phyloP scores from a whole-genome alignment of 2,888 invertebrate genomes.

The Dicyrtoma fusca region DNA sequence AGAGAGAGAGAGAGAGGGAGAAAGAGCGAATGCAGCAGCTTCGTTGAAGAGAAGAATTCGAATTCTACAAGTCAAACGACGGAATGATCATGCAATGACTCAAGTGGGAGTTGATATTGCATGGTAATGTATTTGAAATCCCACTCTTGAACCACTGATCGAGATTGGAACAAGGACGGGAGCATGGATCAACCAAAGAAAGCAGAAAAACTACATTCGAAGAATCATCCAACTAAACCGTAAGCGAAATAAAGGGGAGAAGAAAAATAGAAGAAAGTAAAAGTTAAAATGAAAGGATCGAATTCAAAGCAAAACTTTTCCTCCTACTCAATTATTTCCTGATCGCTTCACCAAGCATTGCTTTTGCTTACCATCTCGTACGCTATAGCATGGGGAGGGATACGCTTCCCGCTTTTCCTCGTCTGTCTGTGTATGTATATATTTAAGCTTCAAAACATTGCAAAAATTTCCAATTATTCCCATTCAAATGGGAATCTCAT shows the following conservation, averaged over 20 bases:
- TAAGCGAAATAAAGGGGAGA: not conserved
- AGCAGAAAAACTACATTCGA: not conserved
- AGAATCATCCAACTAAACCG: not conserved
- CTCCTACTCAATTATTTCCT: conserved; percentile 39
- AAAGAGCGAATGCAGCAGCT: conserved; percentile 6
- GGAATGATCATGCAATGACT: conserved; percentile 36
- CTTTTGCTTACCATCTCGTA: conserved; percentile 29
- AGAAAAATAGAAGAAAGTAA: conserved; percentile 7
- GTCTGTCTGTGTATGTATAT: not conserved
- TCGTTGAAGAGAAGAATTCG: too few relatives aligned
- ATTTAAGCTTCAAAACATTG: conserved; percentile 16
- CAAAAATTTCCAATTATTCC: conserved; percentile 27
- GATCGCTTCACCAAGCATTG: conserved; percentile 46
- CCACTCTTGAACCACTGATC: conserved; percentile 14
- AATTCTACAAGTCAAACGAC: not conserved
- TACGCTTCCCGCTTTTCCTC: not conserved
- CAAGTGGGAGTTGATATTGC: conserved; percentile 40
- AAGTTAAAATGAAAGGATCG: conserved; percentile 37
- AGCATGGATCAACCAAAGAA: conserved; percentile 7
- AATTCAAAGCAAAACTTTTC: conserved; percentile 35
- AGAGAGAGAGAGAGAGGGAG: not conserved
- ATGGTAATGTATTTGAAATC: conserved; percentile 34
- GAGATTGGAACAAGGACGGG: conserved; percentile 2
- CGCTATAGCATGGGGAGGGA: not conserved
- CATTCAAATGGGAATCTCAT: conserved; percentile 7